phyloP scores from a whole-genome alignment of 37 sponge, comb jelly and placozoan genomes.

The Spongia lamella region DNA sequence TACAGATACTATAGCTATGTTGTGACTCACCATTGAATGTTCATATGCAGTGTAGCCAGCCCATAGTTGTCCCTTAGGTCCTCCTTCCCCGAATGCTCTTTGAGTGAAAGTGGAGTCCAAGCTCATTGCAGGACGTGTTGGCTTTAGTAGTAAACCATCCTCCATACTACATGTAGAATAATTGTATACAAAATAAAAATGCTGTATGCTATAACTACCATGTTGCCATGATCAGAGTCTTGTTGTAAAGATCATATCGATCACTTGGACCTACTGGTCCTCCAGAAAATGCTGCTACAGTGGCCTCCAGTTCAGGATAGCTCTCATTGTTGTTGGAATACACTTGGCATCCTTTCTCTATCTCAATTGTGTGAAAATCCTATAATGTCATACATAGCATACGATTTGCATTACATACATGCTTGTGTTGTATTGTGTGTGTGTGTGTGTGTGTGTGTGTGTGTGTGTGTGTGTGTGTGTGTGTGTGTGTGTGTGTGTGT shows the following conservation, averaged over 20 bases:
- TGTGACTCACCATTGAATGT: not conserved
- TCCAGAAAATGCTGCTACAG: conserved; percentile 55
- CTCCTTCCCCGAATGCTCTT: conserved; percentile 57
- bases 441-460: too few relatives aligned
- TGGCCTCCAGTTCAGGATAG: conserved; percentile 60
- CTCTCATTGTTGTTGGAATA: conserved; percentile 29
- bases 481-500: conserved; percentile 19
- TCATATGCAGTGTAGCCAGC: conserved; percentile 61
- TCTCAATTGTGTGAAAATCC: too few relatives aligned
- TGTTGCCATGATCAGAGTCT: conserved; percentile 65
- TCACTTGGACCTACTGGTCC: conserved; percentile 40
- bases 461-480: too few relatives aligned
- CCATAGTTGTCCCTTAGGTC: conserved; percentile 61
- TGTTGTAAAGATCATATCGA: conserved; percentile 27
- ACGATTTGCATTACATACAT: too few relatives aligned
- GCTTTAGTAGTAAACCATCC: conserved; percentile 74
- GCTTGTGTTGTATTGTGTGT: too few relatives aligned
- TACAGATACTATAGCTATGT: too few relatives aligned
- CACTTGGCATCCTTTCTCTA: too few relatives aligned
- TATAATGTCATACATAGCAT: too few relatives aligned
- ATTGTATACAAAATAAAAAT: too few relatives aligned
- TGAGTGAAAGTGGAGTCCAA: conserved; percentile 67
- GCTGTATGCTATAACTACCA: conserved; percentile 25
- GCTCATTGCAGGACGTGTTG: conserved; percentile 65
- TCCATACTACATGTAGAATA: conserved; percentile 25